These are phyloP conservation scores for Apistogramma diplotaenia DNA, from an alignment of 2,113 vertebrate genomes.

Conservation along the genomic window DNA sequence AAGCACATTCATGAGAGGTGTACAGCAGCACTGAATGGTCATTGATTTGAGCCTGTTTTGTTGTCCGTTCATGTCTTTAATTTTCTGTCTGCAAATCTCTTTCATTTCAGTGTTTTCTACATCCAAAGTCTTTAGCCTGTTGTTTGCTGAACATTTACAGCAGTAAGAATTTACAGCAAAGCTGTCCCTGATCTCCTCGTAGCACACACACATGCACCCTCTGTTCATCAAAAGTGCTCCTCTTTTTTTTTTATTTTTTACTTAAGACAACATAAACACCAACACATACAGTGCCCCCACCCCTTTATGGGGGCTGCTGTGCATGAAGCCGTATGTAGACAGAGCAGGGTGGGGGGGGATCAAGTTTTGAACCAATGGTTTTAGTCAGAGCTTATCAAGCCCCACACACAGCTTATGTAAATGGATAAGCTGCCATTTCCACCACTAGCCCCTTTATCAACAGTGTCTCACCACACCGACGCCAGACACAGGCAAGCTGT, in stretches of 20 bases:
- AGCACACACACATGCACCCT: background rate
- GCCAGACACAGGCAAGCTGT: constrained; percentile 61
- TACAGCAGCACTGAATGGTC: background rate
- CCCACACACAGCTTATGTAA: constrained; percentile 67
- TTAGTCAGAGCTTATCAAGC: constrained; percentile 63
- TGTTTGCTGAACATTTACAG: background rate
- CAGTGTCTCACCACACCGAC: constrained; percentile 50
- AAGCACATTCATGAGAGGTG: constrained; percentile 48
- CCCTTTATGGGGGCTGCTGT: constrained; percentile 2
- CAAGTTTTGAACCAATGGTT: constrained; percentile 46
- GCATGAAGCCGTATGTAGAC: constrained; percentile 10
- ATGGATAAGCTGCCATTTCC: constrained; percentile 68
- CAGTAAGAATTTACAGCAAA: background rate
- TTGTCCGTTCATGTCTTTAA: background rate
- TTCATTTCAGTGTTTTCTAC: background rate
- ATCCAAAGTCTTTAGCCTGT: background rate
- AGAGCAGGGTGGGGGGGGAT: constrained; percentile 37
- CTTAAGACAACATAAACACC: background rate
- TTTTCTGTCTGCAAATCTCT: background rate
- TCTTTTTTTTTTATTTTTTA: constrained; percentile 1
- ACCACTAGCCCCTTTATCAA: constrained; percentile 63
- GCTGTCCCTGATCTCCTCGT: background rate
- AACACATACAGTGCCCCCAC: background rate
- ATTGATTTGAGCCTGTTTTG: background rate
- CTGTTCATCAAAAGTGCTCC: constrained; percentile 23